These are phyloP conservation scores for Pangasius mekongensis DNA, from an alignment of 2,797 vertebrate genomes.

Conservation along the genomic window DNA sequence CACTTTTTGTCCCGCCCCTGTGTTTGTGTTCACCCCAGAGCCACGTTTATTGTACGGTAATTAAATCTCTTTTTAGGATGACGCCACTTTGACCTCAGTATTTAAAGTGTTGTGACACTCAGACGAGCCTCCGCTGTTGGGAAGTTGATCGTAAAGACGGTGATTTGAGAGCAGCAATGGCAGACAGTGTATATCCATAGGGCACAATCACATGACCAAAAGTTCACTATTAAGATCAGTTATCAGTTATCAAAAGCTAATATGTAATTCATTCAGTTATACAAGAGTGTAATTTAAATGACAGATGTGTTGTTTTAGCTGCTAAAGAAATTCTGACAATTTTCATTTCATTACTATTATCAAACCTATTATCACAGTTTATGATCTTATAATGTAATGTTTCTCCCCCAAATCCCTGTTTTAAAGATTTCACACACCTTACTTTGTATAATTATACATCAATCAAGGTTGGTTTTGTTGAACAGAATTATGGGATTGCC, in stretches of 20 bases:
- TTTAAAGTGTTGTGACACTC: conserved; percentile 11
- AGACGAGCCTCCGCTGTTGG: neutral
- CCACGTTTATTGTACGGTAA: conserved; percentile 22
- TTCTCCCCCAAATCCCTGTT: neutral
- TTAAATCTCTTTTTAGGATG: conserved; percentile 36
- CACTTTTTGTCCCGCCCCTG: neutral
- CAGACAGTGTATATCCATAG: neutral
- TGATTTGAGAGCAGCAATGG: neutral
- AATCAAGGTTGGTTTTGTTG: neutral
- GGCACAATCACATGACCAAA: neutral
- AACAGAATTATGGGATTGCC: neutral
- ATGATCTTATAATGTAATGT: neutral
- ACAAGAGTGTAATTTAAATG: neutral
- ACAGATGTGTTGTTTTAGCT: neutral
- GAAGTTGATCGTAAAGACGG: conserved; percentile 1
- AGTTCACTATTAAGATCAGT: too few relatives aligned
- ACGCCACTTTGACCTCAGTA: conserved; percentile 14
- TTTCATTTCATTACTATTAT: neutral
- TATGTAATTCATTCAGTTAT: neutral
- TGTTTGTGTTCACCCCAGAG: neutral
- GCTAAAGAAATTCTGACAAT: neutral
- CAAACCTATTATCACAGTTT: neutral
- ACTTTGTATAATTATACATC: neutral
- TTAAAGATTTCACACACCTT: neutral
- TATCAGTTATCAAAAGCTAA: neutral